These are phyloP conservation scores for Trinorchestia longiramus DNA, from an alignment of 1,140 invertebrate species.

Conservation along the genomic window DNA sequence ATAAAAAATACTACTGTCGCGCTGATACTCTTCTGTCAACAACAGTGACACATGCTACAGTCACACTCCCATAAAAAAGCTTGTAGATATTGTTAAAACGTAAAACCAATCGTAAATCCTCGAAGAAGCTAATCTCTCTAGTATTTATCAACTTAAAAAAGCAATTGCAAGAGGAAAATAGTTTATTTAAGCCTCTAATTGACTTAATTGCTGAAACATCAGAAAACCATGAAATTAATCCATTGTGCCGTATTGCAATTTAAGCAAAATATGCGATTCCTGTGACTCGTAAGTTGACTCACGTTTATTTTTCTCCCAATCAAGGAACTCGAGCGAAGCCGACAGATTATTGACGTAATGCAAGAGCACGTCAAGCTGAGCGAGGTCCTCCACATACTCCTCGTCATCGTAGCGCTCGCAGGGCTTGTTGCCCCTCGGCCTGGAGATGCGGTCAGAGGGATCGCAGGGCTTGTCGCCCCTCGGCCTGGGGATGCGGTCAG, in stretches of 20 bases:
- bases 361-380: slow-evolving; percentile 61
- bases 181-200: neutral
- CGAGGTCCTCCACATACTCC: slow-evolving; percentile 64
- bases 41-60: neutral
- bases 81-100: neutral
- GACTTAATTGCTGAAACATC: neutral
- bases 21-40: neutral
- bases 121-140: too few relatives aligned
- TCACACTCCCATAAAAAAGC: neutral
- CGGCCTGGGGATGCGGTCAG: neutral
- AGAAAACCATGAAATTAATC: neutral
- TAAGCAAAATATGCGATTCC: too few relatives aligned
- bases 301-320: slow-evolving; percentile 65
- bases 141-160: neutral
- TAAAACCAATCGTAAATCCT: neutral
- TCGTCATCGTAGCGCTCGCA: slow-evolving; percentile 56
- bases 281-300: neutral
- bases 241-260: too few relatives aligned
- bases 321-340: slow-evolving; percentile 63
- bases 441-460: slow-evolving; percentile 16
- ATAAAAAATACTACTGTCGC: neutral
- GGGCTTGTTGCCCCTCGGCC: neutral
- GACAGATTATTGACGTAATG: slow-evolving; percentile 65
- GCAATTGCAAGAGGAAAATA: neutral
- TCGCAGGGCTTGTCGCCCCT: neutral